Base-by-base conservation (phyloP, 2,797 vertebrate species). In the Ptychobarbus kaznakovi region DNA sequence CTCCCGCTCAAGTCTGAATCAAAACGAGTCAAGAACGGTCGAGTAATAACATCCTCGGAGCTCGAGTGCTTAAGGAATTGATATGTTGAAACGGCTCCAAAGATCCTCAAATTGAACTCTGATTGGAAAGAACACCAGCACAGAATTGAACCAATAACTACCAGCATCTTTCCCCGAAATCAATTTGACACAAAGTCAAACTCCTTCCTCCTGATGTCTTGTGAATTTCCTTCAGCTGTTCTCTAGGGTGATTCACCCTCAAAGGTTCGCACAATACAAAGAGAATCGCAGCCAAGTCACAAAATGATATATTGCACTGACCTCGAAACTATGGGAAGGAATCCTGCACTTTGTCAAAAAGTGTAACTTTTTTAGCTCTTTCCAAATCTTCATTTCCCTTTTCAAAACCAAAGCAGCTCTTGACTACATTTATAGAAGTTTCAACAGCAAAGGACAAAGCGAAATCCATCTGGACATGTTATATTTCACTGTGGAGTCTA, bases 151-250 rank as follows among this genome's bases (percentile, higher is more conserved):
- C 70, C 56, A 65, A 65, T 83, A 75, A 63, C 70, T 65, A 44
- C 58, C 20, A 66, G 72, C 28, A 65, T 69, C 65, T 53, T 69
- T 53, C 20, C 12, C 56, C 40, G 2, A 75, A 83, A 83, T 73
- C 81, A 82, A 73, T 75, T 74, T 35, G 70, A 83, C 58, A 75
- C 58, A 51, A 51, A 83, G 70, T 75, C 70, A 83, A 83, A 74
- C 53, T 74, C 25, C 28, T 74, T 83, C 18, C 20, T 28, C 16
- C 20, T 38, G 70, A 74, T 22, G 25, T 74, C 70, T 80, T n/a
- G 38, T 63, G 70, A 49, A 46, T 74, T 51, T 75, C 42, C 18
- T 83, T 73, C 10, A 22, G 70, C 40, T 83, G 46, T 49, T 66
- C 56, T 65, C 42, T 1, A 83, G 40, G 28, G 13, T 0, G 8